Evolutionary conservation across 2,888 invertebrate species (phyloP).

Genomic region (Lepidochitona cinerea): DNA sequence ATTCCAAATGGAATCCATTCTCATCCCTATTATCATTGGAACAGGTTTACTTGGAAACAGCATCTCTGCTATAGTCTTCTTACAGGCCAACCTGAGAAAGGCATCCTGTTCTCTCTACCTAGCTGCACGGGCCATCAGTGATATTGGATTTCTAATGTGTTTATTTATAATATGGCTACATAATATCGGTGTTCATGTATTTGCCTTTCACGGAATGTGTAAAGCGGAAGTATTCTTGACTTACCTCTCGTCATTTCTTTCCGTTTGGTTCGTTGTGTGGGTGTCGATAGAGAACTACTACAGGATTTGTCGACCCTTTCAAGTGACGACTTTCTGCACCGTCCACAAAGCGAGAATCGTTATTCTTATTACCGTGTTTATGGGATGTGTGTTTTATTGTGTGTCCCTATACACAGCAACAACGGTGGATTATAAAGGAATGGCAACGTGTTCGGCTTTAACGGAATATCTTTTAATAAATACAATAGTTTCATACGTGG

Average conservation of each 20-base stretch:
- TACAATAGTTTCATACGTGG: slow-evolving; percentile 18
- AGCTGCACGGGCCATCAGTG: slow-evolving; percentile 82
- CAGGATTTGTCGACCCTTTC: slow-evolving; percentile 23
- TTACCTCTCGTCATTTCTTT: slow-evolving; percentile 25
- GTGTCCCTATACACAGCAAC: slow-evolving; percentile 22
- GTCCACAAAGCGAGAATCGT: slow-evolving; percentile 13
- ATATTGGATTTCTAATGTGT: slow-evolving; percentile 82
- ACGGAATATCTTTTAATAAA: slow-evolving; percentile 6
- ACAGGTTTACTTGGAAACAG: slow-evolving; percentile 84
- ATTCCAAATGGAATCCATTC: background rate
- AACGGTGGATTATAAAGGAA: background rate
- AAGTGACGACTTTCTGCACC: slow-evolving; percentile 14
- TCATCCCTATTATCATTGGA: slow-evolving; percentile 77
- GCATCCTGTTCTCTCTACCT: slow-evolving; percentile 85
- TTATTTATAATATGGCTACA: slow-evolving; percentile 72
- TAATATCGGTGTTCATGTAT: slow-evolving; percentile 24
- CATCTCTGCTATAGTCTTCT: slow-evolving; percentile 82
- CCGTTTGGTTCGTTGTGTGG: slow-evolving; percentile 29
- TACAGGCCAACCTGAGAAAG: slow-evolving; percentile 79
- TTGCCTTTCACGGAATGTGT: slow-evolving; percentile 12
- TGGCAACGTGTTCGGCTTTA: slow-evolving; percentile 1
- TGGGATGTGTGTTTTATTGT: slow-evolving; percentile 15
- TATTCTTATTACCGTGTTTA: background rate
- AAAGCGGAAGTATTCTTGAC: slow-evolving; percentile 28
- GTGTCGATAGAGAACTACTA: slow-evolving; percentile 30